These are phyloP conservation scores for Lypha dubia DNA, from an alignment of 2,888 invertebrate species.

Conservation along the genomic window DNA sequence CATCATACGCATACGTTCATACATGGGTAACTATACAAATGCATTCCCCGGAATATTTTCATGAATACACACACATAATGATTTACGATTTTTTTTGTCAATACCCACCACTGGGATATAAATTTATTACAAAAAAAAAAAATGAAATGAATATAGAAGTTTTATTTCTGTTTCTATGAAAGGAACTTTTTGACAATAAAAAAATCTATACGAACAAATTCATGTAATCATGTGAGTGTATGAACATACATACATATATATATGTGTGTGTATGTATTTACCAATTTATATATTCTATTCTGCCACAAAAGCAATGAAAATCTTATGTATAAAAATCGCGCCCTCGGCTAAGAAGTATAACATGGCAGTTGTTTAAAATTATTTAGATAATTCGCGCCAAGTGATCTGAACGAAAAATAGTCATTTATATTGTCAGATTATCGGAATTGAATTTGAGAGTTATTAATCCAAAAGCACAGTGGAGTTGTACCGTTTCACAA, in stretches of 20 bases:
- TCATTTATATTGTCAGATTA: too few relatives aligned
- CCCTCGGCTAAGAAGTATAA: too few relatives aligned
- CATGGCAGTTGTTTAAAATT: too few relatives aligned
- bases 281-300: neutral
- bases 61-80: neutral
- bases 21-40: neutral
- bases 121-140: conserved; percentile 13
- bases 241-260: too few relatives aligned
- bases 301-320: neutral
- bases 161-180: conserved; percentile 12
- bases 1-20: too few relatives aligned
- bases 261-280: too few relatives aligned
- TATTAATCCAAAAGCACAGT: too few relatives aligned
- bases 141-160: neutral
- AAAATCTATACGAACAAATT: neutral
- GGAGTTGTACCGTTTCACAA: too few relatives aligned
- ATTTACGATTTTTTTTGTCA: conserved; percentile 35
- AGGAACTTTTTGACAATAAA: conserved; percentile 7
- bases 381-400: too few relatives aligned
- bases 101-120: conserved; percentile 33
- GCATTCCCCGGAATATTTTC: neutral
- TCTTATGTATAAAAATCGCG: too few relatives aligned
- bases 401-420: too few relatives aligned
- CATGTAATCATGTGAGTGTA: neutral
- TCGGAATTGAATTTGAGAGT: too few relatives aligned